Percentiles rank a stretch among this genome's conserved stretches.
Evolutionary conservation across 2,113 vertebrate species (phyloP).

Genomic region (Todiramphus chloris): DNA sequence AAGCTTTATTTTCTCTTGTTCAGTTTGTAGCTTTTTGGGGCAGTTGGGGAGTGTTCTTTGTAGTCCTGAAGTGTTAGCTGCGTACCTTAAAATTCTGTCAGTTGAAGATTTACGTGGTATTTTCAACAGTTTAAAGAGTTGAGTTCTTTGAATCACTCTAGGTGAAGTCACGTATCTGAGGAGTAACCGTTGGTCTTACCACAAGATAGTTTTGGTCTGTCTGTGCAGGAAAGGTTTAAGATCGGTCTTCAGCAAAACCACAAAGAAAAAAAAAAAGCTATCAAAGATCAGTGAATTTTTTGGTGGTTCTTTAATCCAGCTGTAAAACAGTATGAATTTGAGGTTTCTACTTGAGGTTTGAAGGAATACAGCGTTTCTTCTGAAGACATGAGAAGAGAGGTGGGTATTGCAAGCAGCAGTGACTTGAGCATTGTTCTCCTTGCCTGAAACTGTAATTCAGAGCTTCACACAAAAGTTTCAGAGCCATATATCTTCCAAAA

Average conservation of each 20-base stretch:
- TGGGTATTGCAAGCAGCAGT: neutral
- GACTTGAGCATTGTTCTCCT: neutral
- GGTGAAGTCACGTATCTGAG: slow-evolving; percentile 53
- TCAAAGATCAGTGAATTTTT: neutral
- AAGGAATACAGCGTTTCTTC: neutral
- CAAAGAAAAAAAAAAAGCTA: neutral
- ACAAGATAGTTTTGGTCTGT: slow-evolving; percentile 80
- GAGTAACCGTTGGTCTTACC: slow-evolving; percentile 75
- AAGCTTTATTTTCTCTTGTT: neutral
- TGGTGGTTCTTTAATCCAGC: neutral
- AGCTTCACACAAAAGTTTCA: neutral
- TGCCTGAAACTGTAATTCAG: neutral
- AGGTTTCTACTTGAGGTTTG: neutral
- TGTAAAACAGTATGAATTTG: slow-evolving; percentile 8
- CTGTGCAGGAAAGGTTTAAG: slow-evolving; percentile 76
- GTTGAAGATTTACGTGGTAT: slow-evolving; percentile 61
- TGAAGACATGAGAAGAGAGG: neutral
- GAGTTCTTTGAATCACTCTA: slow-evolving; percentile 65
- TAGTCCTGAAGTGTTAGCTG: neutral
- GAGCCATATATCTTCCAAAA: neutral
- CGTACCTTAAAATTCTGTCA: slow-evolving; percentile 18
- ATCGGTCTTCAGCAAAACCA: slow-evolving; percentile 65
- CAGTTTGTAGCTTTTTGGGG: neutral
- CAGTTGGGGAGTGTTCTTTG: neutral
- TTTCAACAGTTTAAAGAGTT: slow-evolving; percentile 69